Evolutionary conservation across 2,113 vertebrate genomes (phyloP), one percentile per base, ranked within the genome.

Genomic region (Sigmodon hispidus): DNA sequence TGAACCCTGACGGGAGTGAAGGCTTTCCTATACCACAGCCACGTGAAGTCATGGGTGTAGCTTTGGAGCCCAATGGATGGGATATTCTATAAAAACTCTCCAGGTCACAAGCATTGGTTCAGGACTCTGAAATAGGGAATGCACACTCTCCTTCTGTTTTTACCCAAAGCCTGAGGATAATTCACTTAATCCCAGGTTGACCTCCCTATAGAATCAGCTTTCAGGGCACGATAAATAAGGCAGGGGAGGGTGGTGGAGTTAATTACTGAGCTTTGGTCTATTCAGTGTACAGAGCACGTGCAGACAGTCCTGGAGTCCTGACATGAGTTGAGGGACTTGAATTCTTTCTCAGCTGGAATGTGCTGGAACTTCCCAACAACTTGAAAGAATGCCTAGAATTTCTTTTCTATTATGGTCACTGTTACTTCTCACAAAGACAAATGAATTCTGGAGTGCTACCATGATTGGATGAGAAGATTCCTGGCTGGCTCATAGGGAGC

Each of bases 301-400:
- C 79, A 22, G 91, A 96, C 91, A 75, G 93, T 83, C 6, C 79
- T 92, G 77, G 85, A 91, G 57, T 94, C 94, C 92, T 92, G 77
- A 90, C 31, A 4, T 40, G 85, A 96, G 90, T 93, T 16, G 81
- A 95, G 86, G 69, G 81, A 97, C 93, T 93, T 89, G 13, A 67
- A 98, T 97, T 97, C 94, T 95, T 96, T 79, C 24, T n/a, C 93
- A 92, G 84, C 83, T 94, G 98, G 98, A 97, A 98, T 98, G 97
- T 93, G 86, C 94, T 72, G 93, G 65, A 90, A 92, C 90, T 98
- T 98, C 93, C 97, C 97, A 96, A 83, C 11, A 76, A 94, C 93
- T 91, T 93, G 94, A 98, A 98, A 98, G 93, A 96, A 94, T 98
- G 96, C 86, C 96, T 98, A 98, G 97, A 97, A 98, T 98, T 97